Percentiles rank a stretch among this genome's conserved stretches.
phyloP scores from a whole-genome alignment of 2,113 vertebrate species.

The Talpa occidentalis region DNA sequence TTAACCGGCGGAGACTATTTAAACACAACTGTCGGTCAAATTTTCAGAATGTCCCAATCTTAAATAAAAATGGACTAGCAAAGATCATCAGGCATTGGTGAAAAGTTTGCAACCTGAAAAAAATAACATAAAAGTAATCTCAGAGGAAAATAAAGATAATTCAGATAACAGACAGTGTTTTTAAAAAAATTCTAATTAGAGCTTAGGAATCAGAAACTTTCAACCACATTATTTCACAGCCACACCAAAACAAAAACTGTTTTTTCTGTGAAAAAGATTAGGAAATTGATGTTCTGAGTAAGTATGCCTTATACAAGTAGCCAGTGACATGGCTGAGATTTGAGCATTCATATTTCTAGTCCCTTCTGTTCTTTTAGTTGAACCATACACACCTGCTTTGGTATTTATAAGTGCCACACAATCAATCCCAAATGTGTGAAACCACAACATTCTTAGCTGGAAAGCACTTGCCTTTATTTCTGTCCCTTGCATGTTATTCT shows the following conservation, averaged over 20 bases:
- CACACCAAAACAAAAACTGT: background rate
- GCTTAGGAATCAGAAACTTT: constrained; percentile 23
- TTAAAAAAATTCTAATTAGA: background rate
- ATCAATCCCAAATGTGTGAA: background rate
- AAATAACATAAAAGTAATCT: background rate
- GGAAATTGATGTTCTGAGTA: background rate
- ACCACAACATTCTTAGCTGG: constrained; percentile 13
- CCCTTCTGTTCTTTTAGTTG: background rate
- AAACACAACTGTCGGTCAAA: background rate
- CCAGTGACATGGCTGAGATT: background rate
- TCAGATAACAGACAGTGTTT: background rate
- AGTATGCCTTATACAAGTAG: background rate
- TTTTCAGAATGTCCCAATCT: constrained; percentile 21
- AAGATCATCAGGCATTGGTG: background rate
- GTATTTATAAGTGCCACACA: constrained; percentile 26
- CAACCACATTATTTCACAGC: background rate
- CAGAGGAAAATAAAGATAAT: constrained; percentile 35
- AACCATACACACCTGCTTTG: background rate
- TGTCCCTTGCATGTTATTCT: background rate
- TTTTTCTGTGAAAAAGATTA: background rate
- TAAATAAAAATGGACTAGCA: constrained; percentile 19
- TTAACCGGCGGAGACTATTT: background rate
- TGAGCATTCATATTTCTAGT: background rate
- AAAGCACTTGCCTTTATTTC: constrained; percentile 37
- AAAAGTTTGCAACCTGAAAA: background rate